Base-by-base conservation (phyloP, 2,113 vertebrate species). In the Empidonax traillii region DNA sequence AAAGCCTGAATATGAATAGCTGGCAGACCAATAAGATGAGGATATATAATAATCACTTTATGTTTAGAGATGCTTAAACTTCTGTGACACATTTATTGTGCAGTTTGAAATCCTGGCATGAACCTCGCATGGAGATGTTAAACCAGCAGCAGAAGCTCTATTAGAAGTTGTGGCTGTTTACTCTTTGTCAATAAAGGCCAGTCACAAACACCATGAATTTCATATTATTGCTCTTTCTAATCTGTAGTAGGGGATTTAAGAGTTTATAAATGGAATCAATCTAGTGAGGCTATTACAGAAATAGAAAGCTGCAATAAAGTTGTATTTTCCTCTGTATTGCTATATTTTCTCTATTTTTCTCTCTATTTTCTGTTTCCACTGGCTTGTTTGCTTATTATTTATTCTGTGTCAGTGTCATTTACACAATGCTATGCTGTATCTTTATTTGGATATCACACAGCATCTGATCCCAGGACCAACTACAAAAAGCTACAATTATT, bases 1-100 rank as follows among this genome's bases (percentile, higher is more conserved):
- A 94, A 96, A 96, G 88, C 12, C 69, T 79, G 66, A 65, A 43
- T 81, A 28, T 27, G 83, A 86, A 76, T 86, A 94, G 73, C 79
- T 72, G 39, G 25, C 21, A 89, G 69, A 91, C 80, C 84, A 92
- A 24, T 66, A 85, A 80, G 31, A 62, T 0, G 55, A 77, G 68
- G 67, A 49, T 62, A 47, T 74, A 35, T 66, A 95, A 89, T 80
- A 77, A 90, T 81, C 69, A 55, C 33, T 89, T 95, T 86, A 79
- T 46, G 58, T 80, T 77, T 69, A 89, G 58, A 84, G 53, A 39
- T 1, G 2, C 33, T 79, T 91, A 90, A 82, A 56, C 78, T 81
- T 43, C 80, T 92, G 55, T 91, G 92, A 63, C 68, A 14, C 58
- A 85, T 93, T 90, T 87, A 78, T 88, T 81, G 76, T 91, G 56